Conservation (phyloP, 2,888 invertebrate species). For the Agrotis puta region DNA sequence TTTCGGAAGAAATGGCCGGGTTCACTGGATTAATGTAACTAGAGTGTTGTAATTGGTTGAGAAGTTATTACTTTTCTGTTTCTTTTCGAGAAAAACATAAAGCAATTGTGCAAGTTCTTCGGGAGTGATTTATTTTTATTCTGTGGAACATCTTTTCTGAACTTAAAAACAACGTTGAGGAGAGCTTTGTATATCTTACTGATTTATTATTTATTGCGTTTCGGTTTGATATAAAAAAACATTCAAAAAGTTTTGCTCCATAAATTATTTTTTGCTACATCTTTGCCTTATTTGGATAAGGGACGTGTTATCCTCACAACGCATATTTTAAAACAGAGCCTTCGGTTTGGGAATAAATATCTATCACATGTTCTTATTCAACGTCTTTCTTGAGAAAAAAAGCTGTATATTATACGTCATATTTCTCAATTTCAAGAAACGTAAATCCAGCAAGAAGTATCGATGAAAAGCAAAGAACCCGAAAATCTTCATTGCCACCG, state of each 20-base stretch:
- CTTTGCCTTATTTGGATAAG: slow-evolving; percentile 36
- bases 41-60: slow-evolving; percentile 87
- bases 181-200: slow-evolving; percentile 76
- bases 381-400: slow-evolving; percentile 13
- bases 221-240: slow-evolving; percentile 72
- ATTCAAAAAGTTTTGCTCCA: slow-evolving; percentile 69
- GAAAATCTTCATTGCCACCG: slow-evolving; percentile 56
- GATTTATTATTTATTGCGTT: slow-evolving; percentile 80
- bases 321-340: slow-evolving; percentile 38
- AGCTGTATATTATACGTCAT: slow-evolving; percentile 21
- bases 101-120: slow-evolving; percentile 82
- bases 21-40: slow-evolving; percentile 85
- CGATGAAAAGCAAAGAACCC: slow-evolving; percentile 54
- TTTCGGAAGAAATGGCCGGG: slow-evolving; percentile 79
- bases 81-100: slow-evolving; percentile 84
- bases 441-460: slow-evolving; percentile 40
- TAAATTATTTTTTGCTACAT: slow-evolving; percentile 67
- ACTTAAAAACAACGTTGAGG: slow-evolving; percentile 80
- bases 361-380: slow-evolving; percentile 11
- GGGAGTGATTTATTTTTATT: slow-evolving; percentile 84
- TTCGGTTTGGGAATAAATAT: slow-evolving; percentile 23
- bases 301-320: slow-evolving; percentile 38
- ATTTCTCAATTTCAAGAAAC: slow-evolving; percentile 42
- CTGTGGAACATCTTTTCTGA: slow-evolving; percentile 77
- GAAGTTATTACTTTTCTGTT: slow-evolving; percentile 86